Conservation (phyloP, 2,888 invertebrate species). For the Allophyes oxyacanthae region DNA sequence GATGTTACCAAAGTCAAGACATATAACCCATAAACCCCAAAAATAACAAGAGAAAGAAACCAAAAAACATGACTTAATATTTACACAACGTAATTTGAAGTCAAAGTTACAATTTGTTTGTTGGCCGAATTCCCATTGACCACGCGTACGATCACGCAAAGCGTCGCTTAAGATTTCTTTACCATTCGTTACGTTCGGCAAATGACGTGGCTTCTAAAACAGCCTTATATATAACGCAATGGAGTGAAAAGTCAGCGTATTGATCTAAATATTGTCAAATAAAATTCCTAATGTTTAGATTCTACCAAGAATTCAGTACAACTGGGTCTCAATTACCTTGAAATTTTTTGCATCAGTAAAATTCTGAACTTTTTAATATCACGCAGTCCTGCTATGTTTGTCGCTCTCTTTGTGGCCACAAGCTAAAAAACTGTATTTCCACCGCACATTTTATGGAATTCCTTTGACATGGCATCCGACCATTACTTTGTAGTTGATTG, state of each 20-base stretch:
- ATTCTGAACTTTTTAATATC: constrained; percentile 21
- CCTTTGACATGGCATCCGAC: constrained; percentile 85
- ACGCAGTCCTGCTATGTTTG: constrained; percentile 2
- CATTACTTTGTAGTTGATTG: constrained; percentile 84
- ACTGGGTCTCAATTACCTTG: background rate
- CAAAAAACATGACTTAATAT: constrained; percentile 42
- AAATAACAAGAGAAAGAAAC: background rate
- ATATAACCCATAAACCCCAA: background rate
- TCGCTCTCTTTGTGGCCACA: constrained; percentile 39
- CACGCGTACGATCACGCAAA: constrained; percentile 81
- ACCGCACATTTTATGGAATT: constrained; percentile 78
- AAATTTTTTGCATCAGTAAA: background rate
- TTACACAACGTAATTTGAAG: constrained; percentile 49
- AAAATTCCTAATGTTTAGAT: background rate
- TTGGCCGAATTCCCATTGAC: constrained; percentile 76
- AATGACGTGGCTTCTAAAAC: constrained; percentile 46
- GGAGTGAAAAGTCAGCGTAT: background rate
- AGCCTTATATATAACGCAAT: constrained; percentile 1
- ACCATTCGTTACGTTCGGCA: constrained; percentile 66
- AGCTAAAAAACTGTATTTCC: constrained; percentile 54
- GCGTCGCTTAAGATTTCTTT: constrained; percentile 83
- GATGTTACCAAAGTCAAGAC: background rate
- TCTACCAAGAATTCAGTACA: background rate
- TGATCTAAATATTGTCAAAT: background rate
- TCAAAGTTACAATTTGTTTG: constrained; percentile 57